Evolutionary conservation across 1,140 invertebrate species (phyloP), one percentile per base, ranked within the genome.

Genomic region (Listronotus bonariensis): DNA sequence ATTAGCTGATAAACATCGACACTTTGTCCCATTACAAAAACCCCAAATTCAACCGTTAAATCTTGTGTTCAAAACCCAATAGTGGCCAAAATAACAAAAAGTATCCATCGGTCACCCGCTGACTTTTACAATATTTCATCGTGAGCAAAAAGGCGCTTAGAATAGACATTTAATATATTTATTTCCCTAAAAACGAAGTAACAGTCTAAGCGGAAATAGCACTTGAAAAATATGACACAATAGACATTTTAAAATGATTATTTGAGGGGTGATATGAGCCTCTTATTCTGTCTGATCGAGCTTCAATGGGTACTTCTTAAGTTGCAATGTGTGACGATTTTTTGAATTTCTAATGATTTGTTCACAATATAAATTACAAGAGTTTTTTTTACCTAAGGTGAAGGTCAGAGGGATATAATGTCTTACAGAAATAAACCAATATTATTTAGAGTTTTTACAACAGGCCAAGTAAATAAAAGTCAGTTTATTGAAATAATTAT

Each of bases 71-170:
- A 53, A 62, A 62, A 52, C 59, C 59, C 49, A 45, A 62, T 62
- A 62, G 59, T 62, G 59, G 59, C 59, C 59, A 55, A 62, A 62
- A 53, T 62, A 62, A 62, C 59, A 62, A 62, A 62, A 62, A 52
- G 59, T 62, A 62, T 62, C 48, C 15, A 38, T 38, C 34, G 59
- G 59, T 41, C 59, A 43, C 59, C 48, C 40, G 59, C 59, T 62
- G 59, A 54, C 51, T 43, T 62, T 60, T 45, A 51, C 46, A 49
- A 60, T 60, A 48, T 20, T 60, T 51, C 46, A 40, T 26, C 20
- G 17, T 45, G 15, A 36, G 15, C n/a, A 20, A 34, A 57, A 6
- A 32, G 7, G 7, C 45, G 15, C 45, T 38, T 53, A 52, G 59
- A 62, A 31, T 45, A 20, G 36, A 62, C 7, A 9, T 15, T 31